Conservation (phyloP, 2,113 vertebrate genomes). For the Tiliqua scincoides region DNA sequence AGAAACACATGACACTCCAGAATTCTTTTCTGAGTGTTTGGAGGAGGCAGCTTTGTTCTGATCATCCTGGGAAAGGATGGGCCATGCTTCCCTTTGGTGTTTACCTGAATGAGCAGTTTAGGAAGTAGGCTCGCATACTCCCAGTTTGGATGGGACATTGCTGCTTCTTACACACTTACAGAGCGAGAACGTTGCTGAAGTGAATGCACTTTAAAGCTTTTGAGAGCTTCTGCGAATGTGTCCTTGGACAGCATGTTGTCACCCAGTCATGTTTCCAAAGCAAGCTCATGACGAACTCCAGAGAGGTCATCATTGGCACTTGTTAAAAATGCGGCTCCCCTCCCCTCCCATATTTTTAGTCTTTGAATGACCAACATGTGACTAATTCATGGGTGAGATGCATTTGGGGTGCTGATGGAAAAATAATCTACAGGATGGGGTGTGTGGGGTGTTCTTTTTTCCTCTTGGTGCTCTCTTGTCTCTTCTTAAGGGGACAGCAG, state of each 20-base stretch:
- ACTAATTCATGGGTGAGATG: neutral
- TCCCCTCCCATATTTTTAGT: neutral
- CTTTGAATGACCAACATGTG: neutral
- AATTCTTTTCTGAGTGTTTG: neutral
- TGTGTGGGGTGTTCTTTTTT: no score
- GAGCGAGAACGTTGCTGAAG: neutral
- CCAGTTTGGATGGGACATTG: neutral
- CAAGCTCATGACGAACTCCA: neutral
- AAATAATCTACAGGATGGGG: no score
- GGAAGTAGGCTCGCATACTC: no score
- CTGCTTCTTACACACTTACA: neutral
- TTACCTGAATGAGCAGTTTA: neutral
- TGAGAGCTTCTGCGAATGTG: neutral
- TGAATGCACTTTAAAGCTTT: neutral
- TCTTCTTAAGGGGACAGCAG: neutral
- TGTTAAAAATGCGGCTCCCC: neutral
- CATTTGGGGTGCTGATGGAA: neutral
- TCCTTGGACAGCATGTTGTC: neutral
- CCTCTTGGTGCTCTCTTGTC: neutral
- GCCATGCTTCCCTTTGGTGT: neutral
- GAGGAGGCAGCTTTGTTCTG: neutral
- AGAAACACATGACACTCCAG: no score
- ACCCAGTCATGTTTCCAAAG: neutral
- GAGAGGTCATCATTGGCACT: neutral
- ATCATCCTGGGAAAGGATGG: neutral